Percentiles rank a stretch among this genome's conserved stretches.
These are phyloP conservation scores for Xenopus borealis DNA, from an alignment of 2,113 vertebrate genomes.

Conservation along the genomic window DNA sequence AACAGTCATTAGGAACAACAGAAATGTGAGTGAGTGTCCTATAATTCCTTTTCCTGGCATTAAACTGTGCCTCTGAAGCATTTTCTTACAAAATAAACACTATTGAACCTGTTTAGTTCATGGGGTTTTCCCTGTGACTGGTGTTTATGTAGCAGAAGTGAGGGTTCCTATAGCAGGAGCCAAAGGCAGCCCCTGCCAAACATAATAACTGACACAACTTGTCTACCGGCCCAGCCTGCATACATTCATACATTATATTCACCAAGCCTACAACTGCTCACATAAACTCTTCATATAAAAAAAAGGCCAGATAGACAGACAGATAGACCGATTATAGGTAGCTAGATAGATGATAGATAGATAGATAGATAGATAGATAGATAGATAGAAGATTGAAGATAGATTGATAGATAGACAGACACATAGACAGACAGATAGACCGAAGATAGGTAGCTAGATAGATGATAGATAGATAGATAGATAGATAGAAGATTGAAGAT, in stretches of 20 bases:
- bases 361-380: no score
- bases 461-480: no score
- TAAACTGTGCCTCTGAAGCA: background rate
- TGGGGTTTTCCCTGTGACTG: constrained; percentile 27
- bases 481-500: no score
- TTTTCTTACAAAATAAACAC: constrained; percentile 41
- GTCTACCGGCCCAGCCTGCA: background rate
- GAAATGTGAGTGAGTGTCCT: background rate
- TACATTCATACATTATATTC: constrained; percentile 4
- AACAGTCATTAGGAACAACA: background rate
- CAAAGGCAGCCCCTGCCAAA: constrained; percentile 16
- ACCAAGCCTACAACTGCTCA: background rate
- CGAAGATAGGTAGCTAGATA: no score
- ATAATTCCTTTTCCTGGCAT: background rate
- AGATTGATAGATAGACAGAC: no score
- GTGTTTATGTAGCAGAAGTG: constrained; percentile 26
- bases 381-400: no score
- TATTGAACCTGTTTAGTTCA: constrained; percentile 22
- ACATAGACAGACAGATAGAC: no score
- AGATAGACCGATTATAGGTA: no score
- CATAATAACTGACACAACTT: constrained; percentile 21
- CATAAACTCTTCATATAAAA: no score
- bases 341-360: no score
- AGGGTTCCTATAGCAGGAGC: constrained; percentile 19
- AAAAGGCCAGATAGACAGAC: no score